Conservation (phyloP, 2,797 vertebrate genomes). For the Gambelia wislizenii region DNA sequence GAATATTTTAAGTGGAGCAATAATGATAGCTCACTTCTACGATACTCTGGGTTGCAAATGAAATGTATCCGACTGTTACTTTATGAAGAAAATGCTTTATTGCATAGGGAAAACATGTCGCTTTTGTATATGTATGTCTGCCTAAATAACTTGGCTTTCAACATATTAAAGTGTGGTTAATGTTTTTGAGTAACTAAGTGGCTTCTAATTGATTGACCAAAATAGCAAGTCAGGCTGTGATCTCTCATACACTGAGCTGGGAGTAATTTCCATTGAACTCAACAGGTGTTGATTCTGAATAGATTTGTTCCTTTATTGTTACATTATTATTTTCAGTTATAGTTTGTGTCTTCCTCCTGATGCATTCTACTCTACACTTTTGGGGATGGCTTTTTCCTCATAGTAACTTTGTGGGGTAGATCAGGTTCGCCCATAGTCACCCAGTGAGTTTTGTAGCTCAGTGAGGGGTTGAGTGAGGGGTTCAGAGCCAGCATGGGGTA, state of each 20-base stretch:
- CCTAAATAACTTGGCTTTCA: background rate
- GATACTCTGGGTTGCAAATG: conserved; percentile 79
- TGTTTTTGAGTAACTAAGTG: conserved; percentile 10
- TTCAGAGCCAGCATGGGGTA: too few relatives aligned
- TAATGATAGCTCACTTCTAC: conserved; percentile 73
- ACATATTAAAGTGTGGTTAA: background rate
- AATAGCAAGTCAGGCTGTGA: background rate
- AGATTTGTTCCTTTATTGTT: too few relatives aligned
- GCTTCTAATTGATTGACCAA: conserved; percentile 8
- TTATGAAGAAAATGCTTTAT: conserved; percentile 70
- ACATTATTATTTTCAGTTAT: too few relatives aligned
- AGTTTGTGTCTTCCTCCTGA: too few relatives aligned
- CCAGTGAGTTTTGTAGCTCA: too few relatives aligned
- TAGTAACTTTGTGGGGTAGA: too few relatives aligned
- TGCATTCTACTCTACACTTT: too few relatives aligned
- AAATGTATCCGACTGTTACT: conserved; percentile 71
- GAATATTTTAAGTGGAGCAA: conserved; percentile 80
- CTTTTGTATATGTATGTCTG: background rate
- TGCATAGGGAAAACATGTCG: conserved; percentile 53
- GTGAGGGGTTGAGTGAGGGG: too few relatives aligned
- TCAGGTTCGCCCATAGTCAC: too few relatives aligned
- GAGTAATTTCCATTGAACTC: background rate
- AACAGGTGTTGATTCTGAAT: background rate
- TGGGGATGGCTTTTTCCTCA: too few relatives aligned
- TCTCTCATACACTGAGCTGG: background rate